These are phyloP conservation scores for Fragum whitleyi DNA, from an alignment of 2,888 invertebrate species.

Conservation along the genomic window DNA sequence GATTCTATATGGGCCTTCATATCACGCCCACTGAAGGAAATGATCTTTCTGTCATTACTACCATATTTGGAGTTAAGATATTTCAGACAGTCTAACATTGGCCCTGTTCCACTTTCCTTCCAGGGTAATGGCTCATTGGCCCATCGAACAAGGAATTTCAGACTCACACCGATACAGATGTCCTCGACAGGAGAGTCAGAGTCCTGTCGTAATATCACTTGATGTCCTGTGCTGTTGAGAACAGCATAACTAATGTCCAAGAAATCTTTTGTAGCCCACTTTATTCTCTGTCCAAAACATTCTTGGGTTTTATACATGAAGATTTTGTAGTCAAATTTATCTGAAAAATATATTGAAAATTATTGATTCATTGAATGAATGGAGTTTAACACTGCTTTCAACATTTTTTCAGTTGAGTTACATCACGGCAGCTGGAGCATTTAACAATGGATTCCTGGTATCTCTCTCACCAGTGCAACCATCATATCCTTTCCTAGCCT, in stretches of 20 bases:
- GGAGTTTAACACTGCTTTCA: too few species aligned
- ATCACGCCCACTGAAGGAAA: slow-evolving; percentile 41
- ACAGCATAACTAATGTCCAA: slow-evolving; percentile 70
- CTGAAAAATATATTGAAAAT: slow-evolving; percentile 65
- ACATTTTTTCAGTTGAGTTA: too few species aligned
- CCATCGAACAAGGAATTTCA: slow-evolving; percentile 70
- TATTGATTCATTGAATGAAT: too few species aligned
- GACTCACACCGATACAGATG: slow-evolving; percentile 67
- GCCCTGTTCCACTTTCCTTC: slow-evolving; percentile 49
- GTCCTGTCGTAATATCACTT: slow-evolving; percentile 62
- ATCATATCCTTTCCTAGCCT: too few species aligned
- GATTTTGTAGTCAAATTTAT: slow-evolving; percentile 75
- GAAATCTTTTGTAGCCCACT: slow-evolving; percentile 72
- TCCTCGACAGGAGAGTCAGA: slow-evolving; percentile 65
- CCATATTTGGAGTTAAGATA: slow-evolving; percentile 45
- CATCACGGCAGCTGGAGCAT: too few species aligned
- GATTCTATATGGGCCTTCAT: slow-evolving; percentile 44
- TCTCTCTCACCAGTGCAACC: too few species aligned
- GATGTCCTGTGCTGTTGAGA: slow-evolving; percentile 72
- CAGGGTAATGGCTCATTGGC: slow-evolving; percentile 70
- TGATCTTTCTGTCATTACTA: slow-evolving; percentile 39
- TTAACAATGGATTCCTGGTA: too few species aligned
- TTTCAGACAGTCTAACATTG: slow-evolving; percentile 60
- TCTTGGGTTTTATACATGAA: slow-evolving; percentile 69
- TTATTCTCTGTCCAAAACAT: slow-evolving; percentile 70